phyloP scores from a whole-genome alignment of 1,140 invertebrate genomes.

The Belonocnema kinseyi region DNA sequence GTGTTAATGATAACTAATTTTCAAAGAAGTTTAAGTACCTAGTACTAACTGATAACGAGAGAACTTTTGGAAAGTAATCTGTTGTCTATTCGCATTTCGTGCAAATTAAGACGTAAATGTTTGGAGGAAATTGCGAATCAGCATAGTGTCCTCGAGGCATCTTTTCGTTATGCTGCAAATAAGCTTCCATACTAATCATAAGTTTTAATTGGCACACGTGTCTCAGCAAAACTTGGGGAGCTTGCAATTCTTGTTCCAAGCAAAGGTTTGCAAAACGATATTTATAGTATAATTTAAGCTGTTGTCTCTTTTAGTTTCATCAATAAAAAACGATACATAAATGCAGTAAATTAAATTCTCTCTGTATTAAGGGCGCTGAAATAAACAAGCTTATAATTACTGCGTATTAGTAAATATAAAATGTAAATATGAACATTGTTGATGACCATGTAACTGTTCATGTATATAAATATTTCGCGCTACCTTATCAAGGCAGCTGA shows the following conservation, averaged over 20 bases:
- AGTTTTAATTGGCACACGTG: slow-evolving; percentile 58
- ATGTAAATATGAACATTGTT: slow-evolving; percentile 11
- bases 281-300: background rate
- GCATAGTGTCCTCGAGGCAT: slow-evolving; percentile 27
- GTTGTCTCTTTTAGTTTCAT: background rate
- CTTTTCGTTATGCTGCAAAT: slow-evolving; percentile 37
- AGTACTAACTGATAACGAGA: background rate
- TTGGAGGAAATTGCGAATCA: slow-evolving; percentile 8
- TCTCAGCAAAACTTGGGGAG: slow-evolving; percentile 35
- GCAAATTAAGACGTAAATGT: slow-evolving; percentile 9
- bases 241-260: background rate
- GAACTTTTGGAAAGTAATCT: background rate
- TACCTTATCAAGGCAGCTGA: slow-evolving; percentile 2
- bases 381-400: background rate
- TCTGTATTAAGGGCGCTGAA: background rate
- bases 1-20: background rate
- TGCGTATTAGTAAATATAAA: background rate
- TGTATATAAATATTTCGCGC: slow-evolving; percentile 1
- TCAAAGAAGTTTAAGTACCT: slow-evolving; percentile 14
- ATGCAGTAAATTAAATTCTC: no score
- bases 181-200: slow-evolving; percentile 58
- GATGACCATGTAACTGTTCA: background rate
- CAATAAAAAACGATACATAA: background rate
- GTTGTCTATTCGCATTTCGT: background rate
- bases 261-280: background rate